Evolutionary conservation across 2,113 vertebrate species (phyloP).

Genomic region (Oncorhynchus mykiss): DNA sequence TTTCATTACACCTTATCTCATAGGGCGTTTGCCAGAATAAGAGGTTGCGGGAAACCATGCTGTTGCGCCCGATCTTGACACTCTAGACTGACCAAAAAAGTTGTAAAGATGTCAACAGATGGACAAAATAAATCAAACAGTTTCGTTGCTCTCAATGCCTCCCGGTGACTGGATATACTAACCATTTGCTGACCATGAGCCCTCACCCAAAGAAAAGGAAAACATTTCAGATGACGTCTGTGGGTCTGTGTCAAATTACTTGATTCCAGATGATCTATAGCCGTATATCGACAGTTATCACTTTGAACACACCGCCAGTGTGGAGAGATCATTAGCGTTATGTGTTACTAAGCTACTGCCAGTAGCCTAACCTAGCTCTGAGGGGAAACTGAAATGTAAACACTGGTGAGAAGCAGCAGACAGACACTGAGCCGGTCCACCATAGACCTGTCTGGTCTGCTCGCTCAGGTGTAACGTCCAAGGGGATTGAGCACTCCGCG

Average conservation of each 20-base stretch:
- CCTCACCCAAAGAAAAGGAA: not conserved
- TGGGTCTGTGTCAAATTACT: not conserved
- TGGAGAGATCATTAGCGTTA: not conserved
- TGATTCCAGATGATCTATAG: not conserved
- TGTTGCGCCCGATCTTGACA: too few species aligned
- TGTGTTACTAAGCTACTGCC: too few species aligned
- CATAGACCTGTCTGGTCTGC: not conserved
- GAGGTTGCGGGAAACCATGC: too few species aligned
- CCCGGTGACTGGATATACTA: too few species aligned
- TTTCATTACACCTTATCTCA: constrained; percentile 28
- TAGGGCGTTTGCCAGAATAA: not conserved
- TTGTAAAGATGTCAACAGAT: too few species aligned
- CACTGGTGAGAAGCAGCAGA: not conserved
- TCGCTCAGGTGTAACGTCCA: not conserved
- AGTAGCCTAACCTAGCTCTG: too few species aligned
- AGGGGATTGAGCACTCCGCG: constrained; percentile 47
- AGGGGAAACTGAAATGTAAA: not conserved
- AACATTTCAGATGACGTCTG: not conserved
- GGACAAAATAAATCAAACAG: too few species aligned
- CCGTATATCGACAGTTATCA: not conserved
- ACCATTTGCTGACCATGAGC: too few species aligned
- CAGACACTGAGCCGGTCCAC: not conserved
- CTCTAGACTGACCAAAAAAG: too few species aligned
- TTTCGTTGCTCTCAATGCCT: too few species aligned
- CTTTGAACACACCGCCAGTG: not conserved